Evolutionary conservation across 2,113 vertebrate genomes (phyloP).

Genomic region (Theristicus caerulescens): DNA sequence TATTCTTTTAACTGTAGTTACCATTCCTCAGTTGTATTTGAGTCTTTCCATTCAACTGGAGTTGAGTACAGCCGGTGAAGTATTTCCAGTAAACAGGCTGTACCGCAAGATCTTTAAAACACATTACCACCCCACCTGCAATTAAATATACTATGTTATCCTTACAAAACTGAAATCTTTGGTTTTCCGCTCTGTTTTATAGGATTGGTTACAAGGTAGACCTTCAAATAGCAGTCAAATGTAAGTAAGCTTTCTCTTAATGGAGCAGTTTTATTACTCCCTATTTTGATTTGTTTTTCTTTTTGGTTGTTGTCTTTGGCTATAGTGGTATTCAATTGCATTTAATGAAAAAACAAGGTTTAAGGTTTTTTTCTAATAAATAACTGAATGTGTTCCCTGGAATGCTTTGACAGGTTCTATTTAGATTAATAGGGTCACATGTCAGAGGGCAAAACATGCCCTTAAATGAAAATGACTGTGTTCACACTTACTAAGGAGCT

Average conservation of each 20-base stretch:
- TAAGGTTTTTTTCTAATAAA: not conserved
- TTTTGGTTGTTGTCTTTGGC: not conserved
- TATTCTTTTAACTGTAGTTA: not conserved
- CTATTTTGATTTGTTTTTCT: not conserved
- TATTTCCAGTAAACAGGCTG: not conserved
- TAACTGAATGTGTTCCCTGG: not conserved
- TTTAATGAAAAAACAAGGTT: not conserved
- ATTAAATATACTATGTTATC: not conserved
- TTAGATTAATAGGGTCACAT: not conserved
- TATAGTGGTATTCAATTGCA: not conserved
- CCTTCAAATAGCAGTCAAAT: constrained; percentile 85
- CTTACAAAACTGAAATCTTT: not conserved
- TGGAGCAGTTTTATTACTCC: not conserved
- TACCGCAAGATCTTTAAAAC: not conserved
- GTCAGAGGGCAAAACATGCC: not conserved
- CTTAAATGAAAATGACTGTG: not conserved
- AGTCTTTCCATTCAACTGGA: not conserved
- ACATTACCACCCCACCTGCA: not conserved
- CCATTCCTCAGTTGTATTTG: not conserved
- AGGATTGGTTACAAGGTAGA: constrained; percentile 91
- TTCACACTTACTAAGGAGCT: not conserved
- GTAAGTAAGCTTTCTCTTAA: constrained; percentile 78
- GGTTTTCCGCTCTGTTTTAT: constrained; percentile 39
- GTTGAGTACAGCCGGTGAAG: not conserved
- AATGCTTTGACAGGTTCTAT: not conserved